Conservation (phyloP, 2,797 vertebrate genomes). For the Hydrophis major region DNA sequence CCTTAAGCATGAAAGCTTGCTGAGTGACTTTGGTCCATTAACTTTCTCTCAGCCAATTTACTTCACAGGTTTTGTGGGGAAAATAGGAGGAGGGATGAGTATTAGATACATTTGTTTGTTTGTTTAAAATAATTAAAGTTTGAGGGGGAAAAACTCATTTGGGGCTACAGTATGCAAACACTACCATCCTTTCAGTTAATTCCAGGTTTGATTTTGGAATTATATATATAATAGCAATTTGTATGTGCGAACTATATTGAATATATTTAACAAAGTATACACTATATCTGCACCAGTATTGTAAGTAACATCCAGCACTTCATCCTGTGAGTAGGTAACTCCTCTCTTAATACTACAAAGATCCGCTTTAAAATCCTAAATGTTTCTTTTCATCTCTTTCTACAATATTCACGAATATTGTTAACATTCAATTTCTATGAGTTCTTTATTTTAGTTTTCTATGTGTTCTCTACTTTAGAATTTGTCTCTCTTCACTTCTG, state of each 20-base stretch:
- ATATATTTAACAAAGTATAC: neutral
- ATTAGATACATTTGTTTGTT: neutral
- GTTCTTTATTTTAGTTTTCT: neutral
- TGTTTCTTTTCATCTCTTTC: neutral
- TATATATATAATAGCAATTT: neutral
- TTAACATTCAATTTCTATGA: neutral
- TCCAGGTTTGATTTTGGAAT: neutral
- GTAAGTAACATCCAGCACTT: neutral
- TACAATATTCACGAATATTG: neutral
- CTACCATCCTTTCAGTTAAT: neutral
- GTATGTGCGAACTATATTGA: neutral
- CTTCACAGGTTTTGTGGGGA: neutral
- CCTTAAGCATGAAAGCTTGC: neutral
- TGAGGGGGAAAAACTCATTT: neutral
- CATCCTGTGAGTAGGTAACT: neutral
- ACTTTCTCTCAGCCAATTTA: neutral
- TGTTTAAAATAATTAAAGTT: neutral
- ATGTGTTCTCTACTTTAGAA: neutral
- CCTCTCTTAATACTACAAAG: neutral
- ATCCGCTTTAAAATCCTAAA: neutral
- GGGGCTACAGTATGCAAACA: neutral
- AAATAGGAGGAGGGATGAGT: neutral
- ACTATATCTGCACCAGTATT: neutral
- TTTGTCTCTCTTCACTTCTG: neutral
- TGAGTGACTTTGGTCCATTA: neutral